Conservation (phyloP, 2,888 invertebrate genomes). For the Sicus ferrugineus region DNA sequence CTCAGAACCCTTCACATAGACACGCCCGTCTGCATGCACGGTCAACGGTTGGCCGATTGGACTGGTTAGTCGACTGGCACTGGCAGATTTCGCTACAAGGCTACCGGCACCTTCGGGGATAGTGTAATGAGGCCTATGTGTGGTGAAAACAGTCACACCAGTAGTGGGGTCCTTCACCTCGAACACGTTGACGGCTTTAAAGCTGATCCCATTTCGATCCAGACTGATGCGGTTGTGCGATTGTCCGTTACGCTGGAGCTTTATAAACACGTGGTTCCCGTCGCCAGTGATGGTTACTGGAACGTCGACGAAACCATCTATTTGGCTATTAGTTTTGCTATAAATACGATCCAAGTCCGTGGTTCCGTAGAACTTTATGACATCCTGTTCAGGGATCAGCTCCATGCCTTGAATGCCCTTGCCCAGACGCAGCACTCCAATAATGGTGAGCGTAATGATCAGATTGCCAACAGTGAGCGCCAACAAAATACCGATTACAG, state of each 20-base stretch:
- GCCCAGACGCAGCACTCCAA: conserved; percentile 81
- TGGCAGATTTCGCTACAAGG: conserved; percentile 72
- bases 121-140: conserved; percentile 75
- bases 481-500: conserved; percentile 74
- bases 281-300: conserved; percentile 66
- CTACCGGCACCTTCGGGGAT: conserved; percentile 74
- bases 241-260: conserved; percentile 64
- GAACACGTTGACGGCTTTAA: conserved; percentile 75
- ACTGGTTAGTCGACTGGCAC: conserved; percentile 77
- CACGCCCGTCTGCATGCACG: conserved; percentile 73
- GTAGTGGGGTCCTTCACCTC: conserved; percentile 74
- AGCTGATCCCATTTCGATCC: conserved; percentile 73
- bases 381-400: conserved; percentile 75
- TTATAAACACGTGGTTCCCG: conserved; percentile 55
- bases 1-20: conserved; percentile 80
- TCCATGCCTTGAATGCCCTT: conserved; percentile 88
- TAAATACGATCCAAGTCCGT: conserved; percentile 81
- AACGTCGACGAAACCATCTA: conserved; percentile 70
- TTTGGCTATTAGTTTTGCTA: conserved; percentile 72
- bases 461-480: conserved; percentile 82
- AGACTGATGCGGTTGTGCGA: conserved; percentile 66
- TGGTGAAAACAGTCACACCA: conserved; percentile 76
- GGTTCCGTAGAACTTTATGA: conserved; percentile 80
- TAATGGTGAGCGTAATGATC: conserved; percentile 79
- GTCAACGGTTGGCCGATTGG: conserved; percentile 74